Base-by-base conservation (phyloP, 2,797 vertebrate genomes). In the Spinus olivaceus region DNA sequence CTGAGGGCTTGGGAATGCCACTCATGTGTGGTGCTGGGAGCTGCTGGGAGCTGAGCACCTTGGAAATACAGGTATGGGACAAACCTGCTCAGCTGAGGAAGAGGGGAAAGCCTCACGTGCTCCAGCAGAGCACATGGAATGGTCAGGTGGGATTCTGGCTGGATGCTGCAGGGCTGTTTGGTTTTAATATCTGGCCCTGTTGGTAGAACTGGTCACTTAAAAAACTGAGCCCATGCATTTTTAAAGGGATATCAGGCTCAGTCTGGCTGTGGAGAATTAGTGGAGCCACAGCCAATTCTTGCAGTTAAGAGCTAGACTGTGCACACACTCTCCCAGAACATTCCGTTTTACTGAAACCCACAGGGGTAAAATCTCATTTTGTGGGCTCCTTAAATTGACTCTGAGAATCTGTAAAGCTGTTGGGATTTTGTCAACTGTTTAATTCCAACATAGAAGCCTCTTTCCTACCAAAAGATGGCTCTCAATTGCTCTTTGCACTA, bases 351-450 rank as follows among this genome's bases (percentile, higher is more conserved):
- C 85, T 88, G 85, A 86, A 66, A 92, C 24, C 67, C 81, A 90
- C 78, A 90, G 92, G 86, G 92, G 85, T 61, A 78, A 90, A 94
- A 96, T 93, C 72, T 94, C 87, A 90, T 96, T 95, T 96, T 84
- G 91, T 80, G 77, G 80, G 70, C 53, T 94, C 49, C 85, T 94
- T 91, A 95, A 93, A 92, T 95, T 92, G 92, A 94, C 91, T 96
- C 59, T 0, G 0, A 79, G 88, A 95, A 88, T 91, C 89, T 92
- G 76, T 86, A 72, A 81, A 94, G 87, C 94, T 96, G 85, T 59
- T 92, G 91, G 87, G 95, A 96, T 91, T 96, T 94, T 94, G 80
- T 95, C 91, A 94, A 54, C 89, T 94, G 56, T 86, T 96, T 88
- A 92, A 96, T 97, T 95, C 87, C 80, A 73, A 3, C 79, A 66